Evolutionary conservation across 2,888 invertebrate species (phyloP).

Genomic region (Tinea pellionella): DNA sequence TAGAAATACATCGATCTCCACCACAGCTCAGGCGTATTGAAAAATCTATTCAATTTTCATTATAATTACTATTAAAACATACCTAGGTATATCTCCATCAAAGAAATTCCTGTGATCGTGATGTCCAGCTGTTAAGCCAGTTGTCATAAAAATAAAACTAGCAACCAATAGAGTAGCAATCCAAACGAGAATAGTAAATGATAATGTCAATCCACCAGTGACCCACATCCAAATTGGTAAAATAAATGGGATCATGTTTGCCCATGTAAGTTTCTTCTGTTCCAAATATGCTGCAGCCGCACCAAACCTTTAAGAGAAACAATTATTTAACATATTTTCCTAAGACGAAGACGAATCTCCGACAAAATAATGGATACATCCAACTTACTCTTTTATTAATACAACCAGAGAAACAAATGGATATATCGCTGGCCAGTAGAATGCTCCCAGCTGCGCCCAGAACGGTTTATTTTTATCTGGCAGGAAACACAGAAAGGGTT

Average conservation of each 20-base stretch:
- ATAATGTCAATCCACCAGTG: constrained; percentile 36
- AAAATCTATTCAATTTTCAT: too few species aligned
- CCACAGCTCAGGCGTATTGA: too few species aligned
- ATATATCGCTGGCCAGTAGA: constrained; percentile 63
- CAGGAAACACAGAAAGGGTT: constrained; percentile 77
- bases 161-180: constrained; percentile 51
- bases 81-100: constrained; percentile 81
- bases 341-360: background rate
- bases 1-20: too few species aligned
- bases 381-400: constrained; percentile 55
- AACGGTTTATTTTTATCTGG: constrained; percentile 70
- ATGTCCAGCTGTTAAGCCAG: constrained; percentile 83
- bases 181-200: constrained; percentile 63
- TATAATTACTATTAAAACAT: too few species aligned
- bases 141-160: constrained; percentile 73
- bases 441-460: constrained; percentile 64
- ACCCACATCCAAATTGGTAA: constrained; percentile 55
- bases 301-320: constrained; percentile 19
- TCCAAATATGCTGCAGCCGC: constrained; percentile 23
- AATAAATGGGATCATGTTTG: constrained; percentile 34
- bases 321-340: background rate
- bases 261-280: constrained; percentile 34
- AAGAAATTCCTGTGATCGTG: constrained; percentile 85
- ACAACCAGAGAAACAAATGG: constrained; percentile 31
- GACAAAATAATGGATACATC: background rate